These are phyloP conservation scores for Diplodus sargus DNA, from an alignment of 2,797 vertebrate genomes.

Conservation along the genomic window DNA sequence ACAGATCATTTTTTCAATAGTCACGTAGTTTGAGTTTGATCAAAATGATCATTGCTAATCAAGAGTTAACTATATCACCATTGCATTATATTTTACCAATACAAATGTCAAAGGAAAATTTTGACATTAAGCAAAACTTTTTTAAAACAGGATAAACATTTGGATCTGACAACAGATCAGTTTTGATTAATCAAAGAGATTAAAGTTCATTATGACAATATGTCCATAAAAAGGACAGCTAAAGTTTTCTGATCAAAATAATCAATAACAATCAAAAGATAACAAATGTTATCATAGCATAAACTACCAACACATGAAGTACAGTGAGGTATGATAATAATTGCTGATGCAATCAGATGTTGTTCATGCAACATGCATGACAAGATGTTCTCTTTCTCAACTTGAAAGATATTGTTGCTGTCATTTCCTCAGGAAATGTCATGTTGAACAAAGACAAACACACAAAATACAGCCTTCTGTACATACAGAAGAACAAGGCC, in stretches of 20 bases:
- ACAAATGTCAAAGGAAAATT: no score
- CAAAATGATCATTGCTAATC: background rate
- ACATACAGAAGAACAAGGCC: constrained; percentile 23
- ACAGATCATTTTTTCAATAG: constrained; percentile 2
- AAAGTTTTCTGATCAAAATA: background rate
- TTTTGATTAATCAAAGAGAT: background rate
- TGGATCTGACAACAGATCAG: constrained; percentile 31
- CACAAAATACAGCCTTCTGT: constrained; percentile 19
- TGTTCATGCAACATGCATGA: constrained; percentile 36
- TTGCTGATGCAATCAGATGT: constrained; percentile 12
- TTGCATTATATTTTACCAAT: no score
- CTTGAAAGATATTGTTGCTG: constrained; percentile 79
- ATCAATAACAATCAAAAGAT: constrained; percentile 14
- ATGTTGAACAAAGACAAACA: background rate
- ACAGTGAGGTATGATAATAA: constrained; percentile 11
- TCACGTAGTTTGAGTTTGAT: background rate
- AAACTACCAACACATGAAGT: background rate
- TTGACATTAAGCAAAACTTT: background rate
- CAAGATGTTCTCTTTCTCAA: constrained; percentile 53
- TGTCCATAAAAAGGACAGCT: background rate
- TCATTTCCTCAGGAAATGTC: constrained; percentile 71
- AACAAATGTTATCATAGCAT: background rate
- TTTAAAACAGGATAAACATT: background rate
- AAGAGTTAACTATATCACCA: background rate
- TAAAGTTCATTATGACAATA: background rate